phyloP scores from a whole-genome alignment of 2,797 vertebrate genomes.

The Acanthopagrus latus region DNA sequence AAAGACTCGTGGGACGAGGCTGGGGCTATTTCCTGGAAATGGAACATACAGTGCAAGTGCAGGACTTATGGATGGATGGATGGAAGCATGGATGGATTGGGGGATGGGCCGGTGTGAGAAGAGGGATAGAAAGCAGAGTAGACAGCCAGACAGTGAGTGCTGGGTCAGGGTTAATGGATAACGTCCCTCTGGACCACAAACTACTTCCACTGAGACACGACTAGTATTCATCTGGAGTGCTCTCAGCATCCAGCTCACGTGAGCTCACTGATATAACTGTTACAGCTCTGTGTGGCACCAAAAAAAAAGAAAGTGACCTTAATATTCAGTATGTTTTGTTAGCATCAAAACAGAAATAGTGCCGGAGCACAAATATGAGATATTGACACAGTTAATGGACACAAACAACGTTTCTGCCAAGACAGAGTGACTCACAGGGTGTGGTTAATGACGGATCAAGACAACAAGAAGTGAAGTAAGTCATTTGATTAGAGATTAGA shows the following conservation, averaged over 20 bases:
- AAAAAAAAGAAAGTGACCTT: background rate
- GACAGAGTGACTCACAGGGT: background rate
- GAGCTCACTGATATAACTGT: background rate
- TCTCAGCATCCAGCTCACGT: constrained; percentile 26
- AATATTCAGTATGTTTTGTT: too few species aligned
- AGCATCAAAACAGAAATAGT: background rate
- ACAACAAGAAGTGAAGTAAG: background rate
- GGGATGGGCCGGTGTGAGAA: background rate
- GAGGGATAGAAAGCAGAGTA: constrained; percentile 37
- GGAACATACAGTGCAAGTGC: background rate
- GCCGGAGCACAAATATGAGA: background rate
- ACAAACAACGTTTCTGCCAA: background rate
- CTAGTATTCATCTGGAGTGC: constrained; percentile 30
- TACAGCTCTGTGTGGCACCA: constrained; percentile 2
- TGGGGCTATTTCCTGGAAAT: constrained; percentile 15
- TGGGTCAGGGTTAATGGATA: constrained; percentile 74
- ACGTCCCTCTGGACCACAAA: constrained; percentile 53
- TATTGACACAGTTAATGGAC: background rate
- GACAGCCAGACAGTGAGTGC: constrained; percentile 61
- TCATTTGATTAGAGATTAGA: constrained; percentile 10
- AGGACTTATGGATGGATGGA: constrained; percentile 26
- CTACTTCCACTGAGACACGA: constrained; percentile 44
- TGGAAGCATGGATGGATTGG: constrained; percentile 1
- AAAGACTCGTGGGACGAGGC: too few species aligned
- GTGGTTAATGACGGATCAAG: background rate